Base-by-base conservation (phyloP, 2,888 invertebrate genomes). In the Pachliopta kotzebuea region DNA sequence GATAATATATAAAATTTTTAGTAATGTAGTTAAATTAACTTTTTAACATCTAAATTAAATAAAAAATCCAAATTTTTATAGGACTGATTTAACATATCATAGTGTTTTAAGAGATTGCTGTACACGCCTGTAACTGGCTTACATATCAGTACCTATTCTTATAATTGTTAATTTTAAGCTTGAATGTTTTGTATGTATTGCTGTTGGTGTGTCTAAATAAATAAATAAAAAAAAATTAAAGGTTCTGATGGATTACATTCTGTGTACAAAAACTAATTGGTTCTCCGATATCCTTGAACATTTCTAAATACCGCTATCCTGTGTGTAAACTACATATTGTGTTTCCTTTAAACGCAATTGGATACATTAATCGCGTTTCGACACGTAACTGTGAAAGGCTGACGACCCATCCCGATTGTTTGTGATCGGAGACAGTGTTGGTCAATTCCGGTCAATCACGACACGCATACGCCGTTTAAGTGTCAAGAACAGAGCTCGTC, bases 361-460 rank as follows among this genome's bases (percentile, higher is more conserved):
- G 9, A 55, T 49, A 63, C 24, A 50, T 56, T 53, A 60, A 57
- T 21, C 11, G 23, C 14, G 49, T n/a, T 56, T 55, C 45, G 60
- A 52, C 52, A 21, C 29, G 49, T 56, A 61, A 54, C 17, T 53
- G 67, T 45, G 71, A 73, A 74, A 74, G 75, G 74, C 74, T 75
- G 74, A 72, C 74, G 76, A 76, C 75, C 76, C 70, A 73, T 70
- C 67, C 71, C 76, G 75, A 76, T 79, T 77, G 76, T 76, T 77
- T 75, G 75, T 80, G 79, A 78, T 78, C 76, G 71, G 66, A 60
- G 70, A 69, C 72, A 69, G 69, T 69, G 73, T 74, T 71, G 74
- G 77, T 76, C 84, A 80, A 83, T 83, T 83, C 73, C 74, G 71
- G 73, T 80, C 85, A 85, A 86, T 85, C 84, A 82, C 76, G 71